Conservation (phyloP, 2,113 vertebrate genomes). For the Bubo scandiacus region DNA sequence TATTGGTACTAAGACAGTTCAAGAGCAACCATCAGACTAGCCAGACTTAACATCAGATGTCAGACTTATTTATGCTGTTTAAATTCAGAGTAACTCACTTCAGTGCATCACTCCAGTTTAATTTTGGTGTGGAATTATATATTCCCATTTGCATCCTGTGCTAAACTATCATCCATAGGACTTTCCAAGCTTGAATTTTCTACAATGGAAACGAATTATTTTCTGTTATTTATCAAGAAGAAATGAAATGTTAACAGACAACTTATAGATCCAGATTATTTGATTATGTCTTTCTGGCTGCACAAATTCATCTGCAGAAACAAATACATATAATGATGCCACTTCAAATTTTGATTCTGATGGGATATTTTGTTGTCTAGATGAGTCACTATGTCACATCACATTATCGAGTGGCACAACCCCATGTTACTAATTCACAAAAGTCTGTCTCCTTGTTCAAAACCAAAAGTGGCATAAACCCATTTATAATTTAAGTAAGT, state of each 20-base stretch:
- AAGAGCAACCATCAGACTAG: background rate
- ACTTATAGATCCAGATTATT: background rate
- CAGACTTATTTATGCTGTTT: background rate
- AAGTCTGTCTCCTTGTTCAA: background rate
- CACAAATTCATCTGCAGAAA: background rate
- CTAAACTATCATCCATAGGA: background rate
- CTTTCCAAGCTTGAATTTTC: background rate
- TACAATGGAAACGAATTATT: background rate
- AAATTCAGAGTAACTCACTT: background rate
- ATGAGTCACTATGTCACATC: background rate
- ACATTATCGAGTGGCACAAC: background rate
- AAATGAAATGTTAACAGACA: background rate
- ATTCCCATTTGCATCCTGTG: background rate
- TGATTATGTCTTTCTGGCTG: background rate
- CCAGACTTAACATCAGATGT: background rate
- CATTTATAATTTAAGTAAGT: conserved; percentile 46
- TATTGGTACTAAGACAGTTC: background rate
- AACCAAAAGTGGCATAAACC: conserved; percentile 37
- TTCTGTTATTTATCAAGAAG: background rate
- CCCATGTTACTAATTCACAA: background rate
- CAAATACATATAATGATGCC: background rate
- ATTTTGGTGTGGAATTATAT: background rate
- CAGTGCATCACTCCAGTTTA: background rate
- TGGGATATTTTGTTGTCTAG: background rate
- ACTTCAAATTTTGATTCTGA: conserved; percentile 10